These are phyloP conservation scores for Platorchestia sp. DNA, from an alignment of 1,140 invertebrate genomes.

Conservation along the genomic window DNA sequence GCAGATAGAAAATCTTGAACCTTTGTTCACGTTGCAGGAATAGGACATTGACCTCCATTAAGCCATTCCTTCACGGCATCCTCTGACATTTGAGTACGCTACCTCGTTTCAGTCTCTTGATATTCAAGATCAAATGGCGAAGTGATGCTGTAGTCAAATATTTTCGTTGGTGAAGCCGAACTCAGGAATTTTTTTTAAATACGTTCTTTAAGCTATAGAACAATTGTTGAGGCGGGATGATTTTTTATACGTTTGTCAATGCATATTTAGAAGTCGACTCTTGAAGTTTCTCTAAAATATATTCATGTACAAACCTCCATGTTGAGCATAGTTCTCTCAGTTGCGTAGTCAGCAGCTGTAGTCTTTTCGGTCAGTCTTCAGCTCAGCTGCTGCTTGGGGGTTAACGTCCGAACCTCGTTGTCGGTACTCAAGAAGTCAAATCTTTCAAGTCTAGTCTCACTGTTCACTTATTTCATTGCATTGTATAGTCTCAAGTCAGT, in stretches of 20 bases:
- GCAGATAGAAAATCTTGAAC: no score
- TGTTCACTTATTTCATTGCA: background rate
- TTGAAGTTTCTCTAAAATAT: background rate
- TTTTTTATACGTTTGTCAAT: no score
- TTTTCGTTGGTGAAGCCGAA: background rate
- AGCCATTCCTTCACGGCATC: no score
- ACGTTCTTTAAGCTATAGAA: no score
- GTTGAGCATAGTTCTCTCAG: background rate
- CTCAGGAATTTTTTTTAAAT: no score
- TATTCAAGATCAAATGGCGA: no score
- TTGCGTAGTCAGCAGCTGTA: background rate
- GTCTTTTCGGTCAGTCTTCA: background rate
- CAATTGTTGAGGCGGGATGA: no score
- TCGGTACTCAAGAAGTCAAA: background rate
- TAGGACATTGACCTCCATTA: no score
- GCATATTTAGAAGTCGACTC: background rate
- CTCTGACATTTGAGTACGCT: no score
- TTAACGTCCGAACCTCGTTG: background rate
- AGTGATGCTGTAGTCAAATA: background rate
- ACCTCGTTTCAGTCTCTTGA: no score
- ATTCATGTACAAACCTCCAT: slow-evolving; percentile 1
- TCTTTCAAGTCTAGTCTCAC: background rate
- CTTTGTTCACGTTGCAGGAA: no score
- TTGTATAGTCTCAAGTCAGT: background rate
- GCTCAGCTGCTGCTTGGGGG: background rate